Conservation (phyloP, 2,113 vertebrate species). For the Halichoeres trimaculatus region DNA sequence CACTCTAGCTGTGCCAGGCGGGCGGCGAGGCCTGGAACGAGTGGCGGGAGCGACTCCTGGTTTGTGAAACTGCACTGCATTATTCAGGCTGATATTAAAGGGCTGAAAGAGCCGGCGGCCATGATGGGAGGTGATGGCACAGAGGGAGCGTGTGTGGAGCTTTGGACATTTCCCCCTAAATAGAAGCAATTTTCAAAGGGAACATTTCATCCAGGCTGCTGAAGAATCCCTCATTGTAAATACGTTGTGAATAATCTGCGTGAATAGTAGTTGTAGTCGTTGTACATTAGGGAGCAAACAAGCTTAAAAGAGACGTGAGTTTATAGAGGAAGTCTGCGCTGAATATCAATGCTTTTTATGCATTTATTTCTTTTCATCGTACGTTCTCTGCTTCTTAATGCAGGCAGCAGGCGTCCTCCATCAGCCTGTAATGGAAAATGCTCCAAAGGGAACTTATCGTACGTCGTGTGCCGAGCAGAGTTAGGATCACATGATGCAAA, state of each 20-base stretch:
- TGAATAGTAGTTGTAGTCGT: background rate
- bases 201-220: background rate
- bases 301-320: background rate
- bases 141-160: background rate
- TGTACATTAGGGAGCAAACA: background rate
- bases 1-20: background rate
- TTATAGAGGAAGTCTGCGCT: background rate
- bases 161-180: background rate
- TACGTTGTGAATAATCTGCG: background rate
- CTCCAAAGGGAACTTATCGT: background rate
- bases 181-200: slow-evolving; percentile 4
- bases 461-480: no score
- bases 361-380: background rate
- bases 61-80: slow-evolving; percentile 45
- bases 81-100: slow-evolving; percentile 67
- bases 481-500: no score
- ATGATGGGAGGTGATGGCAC: slow-evolving; percentile 29
- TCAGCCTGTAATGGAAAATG: background rate
- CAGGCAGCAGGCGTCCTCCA: background rate
- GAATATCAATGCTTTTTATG: background rate
- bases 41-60: slow-evolving; percentile 14
- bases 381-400: background rate
- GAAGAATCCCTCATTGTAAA: background rate
- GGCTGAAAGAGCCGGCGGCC: slow-evolving; percentile 33
- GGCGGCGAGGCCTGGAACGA: slow-evolving; percentile 8